Conservation (phyloP, 2,113 vertebrate genomes). For the Toxotes chatareus region DNA sequence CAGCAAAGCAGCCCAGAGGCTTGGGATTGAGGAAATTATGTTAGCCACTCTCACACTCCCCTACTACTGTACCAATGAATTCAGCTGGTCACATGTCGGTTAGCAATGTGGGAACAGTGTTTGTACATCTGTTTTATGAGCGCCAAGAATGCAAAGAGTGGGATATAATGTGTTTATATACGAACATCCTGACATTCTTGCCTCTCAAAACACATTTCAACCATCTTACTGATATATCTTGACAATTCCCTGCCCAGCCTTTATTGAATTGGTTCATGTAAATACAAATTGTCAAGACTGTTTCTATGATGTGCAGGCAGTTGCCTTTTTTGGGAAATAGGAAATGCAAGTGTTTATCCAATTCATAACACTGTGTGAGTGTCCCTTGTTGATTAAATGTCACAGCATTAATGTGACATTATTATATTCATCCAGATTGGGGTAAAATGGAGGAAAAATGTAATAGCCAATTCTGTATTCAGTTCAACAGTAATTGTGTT, state of each 20-base stretch:
- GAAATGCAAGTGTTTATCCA: slow-evolving; percentile 73
- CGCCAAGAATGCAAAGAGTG: slow-evolving; percentile 24
- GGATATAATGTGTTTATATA: slow-evolving; percentile 37
- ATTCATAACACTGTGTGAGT: slow-evolving; percentile 70
- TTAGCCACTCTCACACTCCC: slow-evolving; percentile 47
- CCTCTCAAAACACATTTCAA: slow-evolving; percentile 33
- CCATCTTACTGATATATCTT: slow-evolving; percentile 26
- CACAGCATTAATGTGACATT: slow-evolving; percentile 79
- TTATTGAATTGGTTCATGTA: slow-evolving; percentile 35
- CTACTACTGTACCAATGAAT: slow-evolving; percentile 12
- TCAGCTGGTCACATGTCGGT: slow-evolving; percentile 35
- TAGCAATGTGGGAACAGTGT: slow-evolving; percentile 19
- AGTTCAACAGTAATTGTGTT: slow-evolving; percentile 59
- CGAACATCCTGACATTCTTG: slow-evolving; percentile 5
- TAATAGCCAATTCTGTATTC: slow-evolving; percentile 48
- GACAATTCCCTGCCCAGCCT: slow-evolving; percentile 33
- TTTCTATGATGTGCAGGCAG: neutral
- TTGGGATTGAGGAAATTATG: slow-evolving; percentile 71
- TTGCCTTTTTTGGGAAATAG: slow-evolving; percentile 21
- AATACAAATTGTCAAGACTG: slow-evolving; percentile 42
- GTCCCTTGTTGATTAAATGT: slow-evolving; percentile 83
- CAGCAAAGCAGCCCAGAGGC: slow-evolving; percentile 67
- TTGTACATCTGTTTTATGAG: slow-evolving; percentile 24
- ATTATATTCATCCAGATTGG: slow-evolving; percentile 74
- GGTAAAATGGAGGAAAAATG: slow-evolving; percentile 41